These are phyloP conservation scores for Cyaniris semiargus DNA, from an alignment of 2,888 invertebrate genomes.

Conservation along the genomic window DNA sequence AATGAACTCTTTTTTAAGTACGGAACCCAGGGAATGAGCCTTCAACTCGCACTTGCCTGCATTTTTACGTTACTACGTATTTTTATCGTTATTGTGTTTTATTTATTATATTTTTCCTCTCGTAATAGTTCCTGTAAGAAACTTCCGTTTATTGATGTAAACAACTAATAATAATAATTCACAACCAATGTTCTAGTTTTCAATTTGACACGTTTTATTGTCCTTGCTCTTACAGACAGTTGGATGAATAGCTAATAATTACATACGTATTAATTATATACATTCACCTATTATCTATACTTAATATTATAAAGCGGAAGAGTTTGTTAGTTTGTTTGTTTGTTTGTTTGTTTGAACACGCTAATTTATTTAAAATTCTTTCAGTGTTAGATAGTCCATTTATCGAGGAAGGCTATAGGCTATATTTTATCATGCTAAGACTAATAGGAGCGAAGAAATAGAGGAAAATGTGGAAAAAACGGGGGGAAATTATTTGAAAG, in stretches of 20 bases:
- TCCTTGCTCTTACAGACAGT: neutral
- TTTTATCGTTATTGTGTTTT: neutral
- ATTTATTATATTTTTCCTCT: neutral
- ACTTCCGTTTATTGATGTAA: neutral
- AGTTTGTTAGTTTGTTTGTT: too few species aligned
- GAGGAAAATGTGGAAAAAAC: too few species aligned
- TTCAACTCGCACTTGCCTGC: neutral
- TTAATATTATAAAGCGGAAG: too few species aligned
- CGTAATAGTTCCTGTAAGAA: neutral
- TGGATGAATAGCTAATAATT: neutral
- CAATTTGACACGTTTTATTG: neutral
- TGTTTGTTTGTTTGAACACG: too few species aligned
- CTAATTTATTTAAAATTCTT: too few species aligned
- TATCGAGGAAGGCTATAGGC: too few species aligned
- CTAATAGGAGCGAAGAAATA: too few species aligned
- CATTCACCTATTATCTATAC: too few species aligned
- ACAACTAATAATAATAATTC: neutral
- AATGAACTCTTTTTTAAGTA: neutral
- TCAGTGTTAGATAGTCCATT: too few species aligned
- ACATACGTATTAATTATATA: too few species aligned
- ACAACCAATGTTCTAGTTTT: neutral
- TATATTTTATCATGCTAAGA: too few species aligned
- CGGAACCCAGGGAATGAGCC: neutral
- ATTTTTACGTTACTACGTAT: neutral
- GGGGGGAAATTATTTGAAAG: too few species aligned